These are phyloP conservation scores for Paralichthys olivaceus DNA, from an alignment of 2,113 vertebrate species.

Conservation along the genomic window DNA sequence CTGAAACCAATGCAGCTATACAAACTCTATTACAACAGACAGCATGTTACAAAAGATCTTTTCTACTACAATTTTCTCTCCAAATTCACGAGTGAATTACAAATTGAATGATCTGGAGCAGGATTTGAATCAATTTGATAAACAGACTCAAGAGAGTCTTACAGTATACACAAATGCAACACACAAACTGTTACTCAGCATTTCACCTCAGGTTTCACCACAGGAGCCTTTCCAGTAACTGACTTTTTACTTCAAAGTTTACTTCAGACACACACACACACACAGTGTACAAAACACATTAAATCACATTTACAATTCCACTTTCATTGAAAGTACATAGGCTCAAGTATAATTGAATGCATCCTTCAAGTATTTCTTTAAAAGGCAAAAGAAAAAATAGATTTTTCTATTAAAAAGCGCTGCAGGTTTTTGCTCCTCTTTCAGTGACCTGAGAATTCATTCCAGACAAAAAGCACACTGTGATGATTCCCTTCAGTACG, in stretches of 20 bases:
- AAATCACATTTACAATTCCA: not conserved
- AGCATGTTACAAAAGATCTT: not conserved
- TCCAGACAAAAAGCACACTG: not conserved
- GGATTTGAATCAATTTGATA: constrained; percentile 11
- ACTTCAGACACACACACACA: no score
- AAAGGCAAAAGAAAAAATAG: constrained; percentile 1
- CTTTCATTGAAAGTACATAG: not conserved
- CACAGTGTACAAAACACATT: no score
- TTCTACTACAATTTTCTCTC: not conserved
- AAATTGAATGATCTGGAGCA: not conserved
- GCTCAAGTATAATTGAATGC: not conserved
- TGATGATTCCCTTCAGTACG: constrained; percentile 23
- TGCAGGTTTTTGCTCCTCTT: not conserved
- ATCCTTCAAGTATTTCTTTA: not conserved
- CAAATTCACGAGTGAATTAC: constrained; percentile 10
- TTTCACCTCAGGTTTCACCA: no score
- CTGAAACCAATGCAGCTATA: not conserved
- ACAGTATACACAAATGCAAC: not conserved
- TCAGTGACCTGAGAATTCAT: constrained; percentile 34
- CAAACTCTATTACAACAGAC: not conserved
- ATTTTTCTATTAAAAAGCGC: no score
- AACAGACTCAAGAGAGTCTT: not conserved
- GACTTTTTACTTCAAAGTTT: no score
- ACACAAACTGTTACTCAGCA: no score
- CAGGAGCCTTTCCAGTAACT: no score